Conservation (phyloP, 2,113 vertebrate genomes). For the Etheostoma spectabile region DNA sequence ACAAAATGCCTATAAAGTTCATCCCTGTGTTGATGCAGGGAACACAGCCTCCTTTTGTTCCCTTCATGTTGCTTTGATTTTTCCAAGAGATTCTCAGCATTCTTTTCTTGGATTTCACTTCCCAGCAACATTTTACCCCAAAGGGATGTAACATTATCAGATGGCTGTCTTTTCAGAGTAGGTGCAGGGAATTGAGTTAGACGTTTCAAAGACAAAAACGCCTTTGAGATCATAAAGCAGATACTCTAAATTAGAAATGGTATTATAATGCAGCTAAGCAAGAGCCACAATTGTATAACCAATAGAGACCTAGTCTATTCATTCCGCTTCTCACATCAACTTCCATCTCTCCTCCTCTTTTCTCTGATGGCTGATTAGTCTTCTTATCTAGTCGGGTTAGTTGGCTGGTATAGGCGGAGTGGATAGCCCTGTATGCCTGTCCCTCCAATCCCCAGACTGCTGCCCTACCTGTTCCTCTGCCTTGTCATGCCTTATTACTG, state of each 20-base stretch:
- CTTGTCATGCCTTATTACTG: constrained; percentile 81
- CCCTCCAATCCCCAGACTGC: constrained; percentile 55
- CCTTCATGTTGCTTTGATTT: constrained; percentile 59
- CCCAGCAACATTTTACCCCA: constrained; percentile 60
- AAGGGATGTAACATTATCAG: constrained; percentile 69
- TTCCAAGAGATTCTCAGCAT: constrained; percentile 50
- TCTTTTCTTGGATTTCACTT: constrained; percentile 64
- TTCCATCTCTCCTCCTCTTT: constrained; percentile 27
- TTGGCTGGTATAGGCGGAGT: constrained; percentile 50
- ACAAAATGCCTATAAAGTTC: constrained; percentile 7
- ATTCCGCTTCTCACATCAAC: constrained; percentile 17
- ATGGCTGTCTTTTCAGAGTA: constrained; percentile 65
- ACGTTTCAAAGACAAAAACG: constrained; percentile 68
- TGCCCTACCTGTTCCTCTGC: constrained; percentile 60
- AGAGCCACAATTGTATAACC: constrained; percentile 34
- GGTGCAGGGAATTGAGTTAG: constrained; percentile 56
- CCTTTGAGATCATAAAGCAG: constrained; percentile 57
- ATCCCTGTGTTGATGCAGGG: constrained; percentile 3
- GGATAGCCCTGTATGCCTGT: constrained; percentile 52
- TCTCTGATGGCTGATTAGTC: constrained; percentile 67
- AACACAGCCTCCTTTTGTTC: constrained; percentile 34
- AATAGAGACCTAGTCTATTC: constrained; percentile 18
- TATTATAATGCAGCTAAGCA: constrained; percentile 47
- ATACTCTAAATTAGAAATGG: constrained; percentile 63
- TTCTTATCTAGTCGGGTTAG: constrained; percentile 67